Evolutionary conservation across 2,888 invertebrate genomes (phyloP).

Genomic region (Rhingia campestris): DNA sequence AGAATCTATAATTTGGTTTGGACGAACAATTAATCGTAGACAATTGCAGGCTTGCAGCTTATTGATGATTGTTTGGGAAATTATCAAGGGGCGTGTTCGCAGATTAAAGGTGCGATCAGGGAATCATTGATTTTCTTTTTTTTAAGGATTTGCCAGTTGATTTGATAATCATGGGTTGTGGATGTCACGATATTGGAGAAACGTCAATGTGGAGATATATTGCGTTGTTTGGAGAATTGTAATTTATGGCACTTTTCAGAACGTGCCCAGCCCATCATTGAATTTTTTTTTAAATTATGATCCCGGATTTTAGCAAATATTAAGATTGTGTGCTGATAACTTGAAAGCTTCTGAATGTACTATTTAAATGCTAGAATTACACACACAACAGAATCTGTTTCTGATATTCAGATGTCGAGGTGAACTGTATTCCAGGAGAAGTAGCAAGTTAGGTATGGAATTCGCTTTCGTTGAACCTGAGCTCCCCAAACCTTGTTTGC

Average conservation of each 20-base stretch:
- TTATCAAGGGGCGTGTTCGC: slow-evolving; percentile 44
- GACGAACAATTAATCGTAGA: slow-evolving; percentile 36
- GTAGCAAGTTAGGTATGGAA: too few relatives aligned
- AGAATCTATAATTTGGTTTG: slow-evolving; percentile 8
- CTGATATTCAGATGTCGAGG: too few relatives aligned
- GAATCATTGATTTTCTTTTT: slow-evolving; percentile 25
- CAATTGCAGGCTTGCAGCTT: slow-evolving; percentile 26
- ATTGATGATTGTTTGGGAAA: slow-evolving; percentile 45
- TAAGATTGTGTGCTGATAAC: too few relatives aligned
- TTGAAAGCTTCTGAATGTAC: too few relatives aligned
- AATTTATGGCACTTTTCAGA: background rate
- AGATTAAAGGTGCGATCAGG: slow-evolving; percentile 41
- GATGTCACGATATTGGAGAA: slow-evolving; percentile 47
- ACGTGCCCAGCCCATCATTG: too few relatives aligned
- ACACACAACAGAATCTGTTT: too few relatives aligned
- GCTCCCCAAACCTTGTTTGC: too few relatives aligned
- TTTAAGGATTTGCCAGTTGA: slow-evolving; percentile 45
- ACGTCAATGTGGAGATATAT: background rate
- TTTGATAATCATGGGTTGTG: slow-evolving; percentile 46
- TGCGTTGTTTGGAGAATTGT: background rate
- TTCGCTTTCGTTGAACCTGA: too few relatives aligned
- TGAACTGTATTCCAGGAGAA: too few relatives aligned
- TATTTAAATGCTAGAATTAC: too few relatives aligned
- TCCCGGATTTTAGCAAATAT: too few relatives aligned
- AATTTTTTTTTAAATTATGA: too few relatives aligned